Percentiles rank a stretch among this genome's conserved stretches.
Conservation (phyloP, 2,888 invertebrate genomes). For the Gortyna flavago region DNA sequence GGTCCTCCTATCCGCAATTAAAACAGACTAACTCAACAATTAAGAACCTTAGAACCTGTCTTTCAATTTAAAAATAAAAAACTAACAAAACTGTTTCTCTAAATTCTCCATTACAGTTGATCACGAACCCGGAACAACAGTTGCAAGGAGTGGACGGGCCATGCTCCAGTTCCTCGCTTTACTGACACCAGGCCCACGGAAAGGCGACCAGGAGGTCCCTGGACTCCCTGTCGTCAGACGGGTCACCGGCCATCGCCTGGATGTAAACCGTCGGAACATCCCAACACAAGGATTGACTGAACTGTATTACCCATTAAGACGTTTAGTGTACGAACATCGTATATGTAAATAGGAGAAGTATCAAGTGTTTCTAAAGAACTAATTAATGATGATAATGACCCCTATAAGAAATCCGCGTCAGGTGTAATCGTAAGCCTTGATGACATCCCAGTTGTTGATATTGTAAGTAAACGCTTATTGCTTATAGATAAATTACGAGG, state of each 20-base stretch:
- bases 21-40: slow-evolving; percentile 1
- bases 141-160: slow-evolving; percentile 87
- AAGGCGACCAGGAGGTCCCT: slow-evolving; percentile 79
- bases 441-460: slow-evolving; percentile 66
- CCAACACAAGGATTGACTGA: slow-evolving; percentile 52
- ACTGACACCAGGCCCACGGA: slow-evolving; percentile 85
- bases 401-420: slow-evolving; percentile 39
- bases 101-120: slow-evolving; percentile 74
- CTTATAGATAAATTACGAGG: slow-evolving; percentile 61
- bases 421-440: slow-evolving; percentile 48
- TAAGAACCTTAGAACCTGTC: not conserved
- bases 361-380: slow-evolving; percentile 54
- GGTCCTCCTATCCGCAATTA: not conserved
- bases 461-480: slow-evolving; percentile 66
- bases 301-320: slow-evolving; percentile 48
- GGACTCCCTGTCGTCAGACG: slow-evolving; percentile 85
- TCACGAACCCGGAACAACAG: slow-evolving; percentile 81
- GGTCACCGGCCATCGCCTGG: slow-evolving; percentile 86
- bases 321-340: slow-evolving; percentile 60
- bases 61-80: not conserved
- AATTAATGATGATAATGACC: slow-evolving; percentile 44
- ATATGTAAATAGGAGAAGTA: slow-evolving; percentile 61
- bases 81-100: slow-evolving; percentile 42
- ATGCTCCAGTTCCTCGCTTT: slow-evolving; percentile 87
- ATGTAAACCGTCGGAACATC: slow-evolving; percentile 75